Evolutionary conservation across 1,140 invertebrate species (phyloP).

Genomic region (Halotydeus destructor): DNA sequence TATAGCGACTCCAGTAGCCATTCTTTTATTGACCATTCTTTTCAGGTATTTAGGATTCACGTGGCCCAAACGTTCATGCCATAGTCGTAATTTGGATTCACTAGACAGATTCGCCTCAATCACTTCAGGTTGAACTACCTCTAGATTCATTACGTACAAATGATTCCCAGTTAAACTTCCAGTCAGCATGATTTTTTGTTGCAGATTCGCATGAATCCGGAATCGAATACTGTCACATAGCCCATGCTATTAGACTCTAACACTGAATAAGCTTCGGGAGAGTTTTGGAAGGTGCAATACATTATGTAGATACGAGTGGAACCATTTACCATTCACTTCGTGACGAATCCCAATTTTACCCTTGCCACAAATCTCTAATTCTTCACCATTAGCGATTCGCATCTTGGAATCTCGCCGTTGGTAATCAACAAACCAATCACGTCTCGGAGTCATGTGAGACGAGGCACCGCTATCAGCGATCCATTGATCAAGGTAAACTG

Average conservation of each 20-base stretch:
- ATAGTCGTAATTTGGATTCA: neutral
- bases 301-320: no score
- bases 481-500: neutral
- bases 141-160: neutral
- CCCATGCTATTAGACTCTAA: no score
- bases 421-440: neutral
- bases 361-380: neutral
- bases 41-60: neutral
- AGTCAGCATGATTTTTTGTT: no score
- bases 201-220: neutral
- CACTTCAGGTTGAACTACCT: neutral
- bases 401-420: neutral
- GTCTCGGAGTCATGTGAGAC: neutral
- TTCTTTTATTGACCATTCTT: neutral
- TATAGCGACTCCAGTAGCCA: neutral
- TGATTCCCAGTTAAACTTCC: neutral
- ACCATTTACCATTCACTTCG: no score
- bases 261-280: no score
- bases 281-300: no score
- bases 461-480: constrained; percentile 3
- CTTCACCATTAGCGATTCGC: neutral
- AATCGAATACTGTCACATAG: neutral
- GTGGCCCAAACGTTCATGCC: neutral
- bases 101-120: neutral
- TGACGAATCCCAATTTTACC: constrained; percentile 1